These are phyloP conservation scores for Zophobas atratus DNA, from an alignment of 1,140 invertebrate genomes.

Conservation along the genomic window DNA sequence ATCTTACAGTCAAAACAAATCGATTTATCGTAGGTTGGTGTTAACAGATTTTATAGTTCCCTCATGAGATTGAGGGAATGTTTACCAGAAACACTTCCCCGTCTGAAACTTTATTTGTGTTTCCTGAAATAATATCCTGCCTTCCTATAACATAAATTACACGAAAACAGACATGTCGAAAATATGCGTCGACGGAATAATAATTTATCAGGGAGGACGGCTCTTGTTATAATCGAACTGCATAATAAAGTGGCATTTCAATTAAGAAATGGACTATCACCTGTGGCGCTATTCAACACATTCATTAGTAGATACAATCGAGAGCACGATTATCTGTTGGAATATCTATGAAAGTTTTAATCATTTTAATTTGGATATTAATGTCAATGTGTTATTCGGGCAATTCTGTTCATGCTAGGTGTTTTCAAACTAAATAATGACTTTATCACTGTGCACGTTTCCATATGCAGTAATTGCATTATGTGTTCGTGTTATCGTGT, in stretches of 20 bases:
- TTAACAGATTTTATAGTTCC: conserved; percentile 53
- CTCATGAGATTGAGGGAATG: conserved; percentile 46
- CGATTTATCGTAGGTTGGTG: conserved; percentile 53
- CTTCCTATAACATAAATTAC: conserved; percentile 35
- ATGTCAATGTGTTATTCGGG: conserved; percentile 38
- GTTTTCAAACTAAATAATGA: conserved; percentile 39
- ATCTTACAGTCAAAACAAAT: conserved; percentile 58
- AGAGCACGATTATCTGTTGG: conserved; percentile 16
- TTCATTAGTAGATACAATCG: conserved; percentile 41
- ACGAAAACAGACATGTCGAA: background rate
- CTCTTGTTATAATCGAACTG: background rate
- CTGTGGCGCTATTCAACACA: conserved; percentile 17
- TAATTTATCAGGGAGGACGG: background rate
- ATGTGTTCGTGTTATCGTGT: conserved; percentile 22
- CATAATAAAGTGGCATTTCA: background rate
- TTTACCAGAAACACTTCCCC: conserved; percentile 39
- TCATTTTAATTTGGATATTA: conserved; percentile 47
- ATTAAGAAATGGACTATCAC: conserved; percentile 42
- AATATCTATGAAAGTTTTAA: conserved; percentile 46
- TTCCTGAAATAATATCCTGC: conserved; percentile 44
- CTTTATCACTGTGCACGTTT: conserved; percentile 31
- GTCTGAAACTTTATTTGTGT: conserved; percentile 43
- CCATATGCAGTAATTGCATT: conserved; percentile 43
- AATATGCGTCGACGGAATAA: background rate
- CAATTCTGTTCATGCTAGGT: conserved; percentile 42